Conservation (phyloP, 2,797 vertebrate species). For the Trachops cirrhosus region DNA sequence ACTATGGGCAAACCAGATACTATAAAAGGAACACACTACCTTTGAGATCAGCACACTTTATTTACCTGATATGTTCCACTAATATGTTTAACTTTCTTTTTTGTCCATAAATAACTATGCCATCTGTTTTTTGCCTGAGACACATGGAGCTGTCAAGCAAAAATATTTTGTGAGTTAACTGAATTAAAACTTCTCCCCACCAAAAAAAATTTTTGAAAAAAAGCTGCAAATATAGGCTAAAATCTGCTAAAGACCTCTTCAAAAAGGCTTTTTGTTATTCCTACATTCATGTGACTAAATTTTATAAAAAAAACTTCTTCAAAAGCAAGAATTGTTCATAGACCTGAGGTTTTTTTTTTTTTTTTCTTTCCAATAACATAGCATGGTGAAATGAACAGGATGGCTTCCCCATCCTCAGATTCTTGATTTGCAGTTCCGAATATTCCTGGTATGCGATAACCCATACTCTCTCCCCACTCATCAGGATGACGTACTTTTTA, state of each 20-base stretch:
- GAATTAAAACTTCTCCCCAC: neutral
- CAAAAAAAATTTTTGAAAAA: neutral
- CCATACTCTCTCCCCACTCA: constrained; percentile 28
- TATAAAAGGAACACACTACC: constrained; percentile 5
- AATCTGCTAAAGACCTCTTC: neutral
- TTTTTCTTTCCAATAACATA: neutral
- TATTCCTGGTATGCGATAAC: neutral
- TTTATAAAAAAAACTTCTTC: constrained; percentile 40
- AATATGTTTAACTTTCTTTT: neutral
- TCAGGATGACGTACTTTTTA: constrained; percentile 27
- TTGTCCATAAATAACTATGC: neutral
- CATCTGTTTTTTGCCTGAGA: neutral
- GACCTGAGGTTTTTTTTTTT: neutral
- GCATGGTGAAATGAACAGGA: constrained; percentile 34
- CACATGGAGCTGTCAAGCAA: neutral
- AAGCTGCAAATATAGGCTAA: constrained; percentile 13
- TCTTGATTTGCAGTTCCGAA: constrained; percentile 32
- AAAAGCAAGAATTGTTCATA: constrained; percentile 27
- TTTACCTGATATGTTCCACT: neutral
- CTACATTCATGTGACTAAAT: constrained; percentile 28
- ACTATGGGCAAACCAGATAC: neutral
- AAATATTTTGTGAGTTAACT: constrained; percentile 15
- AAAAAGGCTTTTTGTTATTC: constrained; percentile 30
- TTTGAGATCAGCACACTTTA: constrained; percentile 48
- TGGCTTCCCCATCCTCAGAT: constrained; percentile 42